These are phyloP conservation scores for Hiodon tergisus DNA, from an alignment of 2,113 vertebrate species.

Conservation along the genomic window DNA sequence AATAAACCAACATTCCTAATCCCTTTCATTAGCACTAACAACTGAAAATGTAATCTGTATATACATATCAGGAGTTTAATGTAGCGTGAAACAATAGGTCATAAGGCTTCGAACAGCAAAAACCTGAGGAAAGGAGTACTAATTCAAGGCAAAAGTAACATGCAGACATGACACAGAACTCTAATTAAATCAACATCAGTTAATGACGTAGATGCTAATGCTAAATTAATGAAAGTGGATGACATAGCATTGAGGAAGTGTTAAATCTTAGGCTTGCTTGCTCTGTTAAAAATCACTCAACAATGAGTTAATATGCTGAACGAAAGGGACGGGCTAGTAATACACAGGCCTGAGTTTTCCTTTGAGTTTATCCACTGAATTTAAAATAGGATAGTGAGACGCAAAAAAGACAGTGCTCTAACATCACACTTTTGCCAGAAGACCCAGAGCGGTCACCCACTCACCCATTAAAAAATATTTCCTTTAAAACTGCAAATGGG, in stretches of 20 bases:
- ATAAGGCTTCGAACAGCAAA: conserved; percentile 9
- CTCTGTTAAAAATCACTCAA: too few species aligned
- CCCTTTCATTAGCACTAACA: conserved; percentile 4
- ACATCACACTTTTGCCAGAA: too few species aligned
- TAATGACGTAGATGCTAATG: neutral
- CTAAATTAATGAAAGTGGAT: neutral
- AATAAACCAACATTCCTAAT: neutral
- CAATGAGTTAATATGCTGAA: too few species aligned
- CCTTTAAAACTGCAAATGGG: too few species aligned
- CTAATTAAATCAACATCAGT: neutral
- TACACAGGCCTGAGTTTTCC: too few species aligned
- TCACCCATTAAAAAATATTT: too few species aligned
- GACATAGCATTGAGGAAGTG: neutral
- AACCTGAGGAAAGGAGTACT: neutral
- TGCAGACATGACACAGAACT: too few species aligned
- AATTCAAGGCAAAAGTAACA: neutral
- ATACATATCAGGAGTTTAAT: conserved; percentile 16
- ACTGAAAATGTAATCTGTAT: neutral
- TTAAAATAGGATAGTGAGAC: too few species aligned
- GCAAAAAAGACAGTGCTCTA: too few species aligned
- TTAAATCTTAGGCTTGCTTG: neutral
- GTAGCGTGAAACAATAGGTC: conserved; percentile 1
- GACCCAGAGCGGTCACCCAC: too few species aligned
- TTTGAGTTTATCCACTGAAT: too few species aligned
- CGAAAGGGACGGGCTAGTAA: too few species aligned